Conservation (phyloP, 2,888 invertebrate species). For the Cistogaster globosa region DNA sequence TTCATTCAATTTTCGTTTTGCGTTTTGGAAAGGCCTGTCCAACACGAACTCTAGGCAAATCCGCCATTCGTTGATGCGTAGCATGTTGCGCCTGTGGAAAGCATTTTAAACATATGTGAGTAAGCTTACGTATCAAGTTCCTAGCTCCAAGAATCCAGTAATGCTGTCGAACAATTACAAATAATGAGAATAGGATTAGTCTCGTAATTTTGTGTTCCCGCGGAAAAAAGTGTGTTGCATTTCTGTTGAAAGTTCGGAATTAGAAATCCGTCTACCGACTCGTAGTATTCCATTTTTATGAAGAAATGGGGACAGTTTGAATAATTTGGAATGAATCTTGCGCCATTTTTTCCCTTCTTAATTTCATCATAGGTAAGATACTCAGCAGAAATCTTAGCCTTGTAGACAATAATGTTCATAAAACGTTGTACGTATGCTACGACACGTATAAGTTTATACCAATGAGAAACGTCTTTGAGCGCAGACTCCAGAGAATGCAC, state of each 20-base stretch:
- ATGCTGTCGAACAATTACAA: constrained; percentile 63
- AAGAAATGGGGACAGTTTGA: constrained; percentile 53
- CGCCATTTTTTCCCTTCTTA: neutral
- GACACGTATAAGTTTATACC: constrained; percentile 44
- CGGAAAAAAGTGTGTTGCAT: constrained; percentile 49
- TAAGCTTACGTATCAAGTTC: constrained; percentile 55
- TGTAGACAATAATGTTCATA: constrained; percentile 4
- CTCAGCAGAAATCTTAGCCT: too few species aligned
- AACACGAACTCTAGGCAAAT: constrained; percentile 46
- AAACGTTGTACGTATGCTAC: constrained; percentile 53
- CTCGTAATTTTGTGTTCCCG: constrained; percentile 24
- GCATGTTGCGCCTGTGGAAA: constrained; percentile 37
- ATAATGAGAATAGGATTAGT: constrained; percentile 59
- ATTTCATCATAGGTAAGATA: constrained; percentile 39
- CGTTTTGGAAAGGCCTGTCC: constrained; percentile 56
- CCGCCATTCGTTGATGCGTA: constrained; percentile 53
- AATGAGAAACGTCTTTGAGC: neutral
- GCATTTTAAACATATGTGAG: constrained; percentile 49
- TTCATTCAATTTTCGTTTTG: constrained; percentile 55
- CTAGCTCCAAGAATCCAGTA: constrained; percentile 67
- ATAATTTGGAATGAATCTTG: constrained; percentile 34
- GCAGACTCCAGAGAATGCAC: too few species aligned
- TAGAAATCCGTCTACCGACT: too few species aligned
- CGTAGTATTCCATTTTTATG: constrained; percentile 19
- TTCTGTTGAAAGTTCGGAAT: too few species aligned